phyloP scores from a whole-genome alignment of 37 sponge, comb jelly and placozoan species.

The Spongilla lacustris region DNA sequence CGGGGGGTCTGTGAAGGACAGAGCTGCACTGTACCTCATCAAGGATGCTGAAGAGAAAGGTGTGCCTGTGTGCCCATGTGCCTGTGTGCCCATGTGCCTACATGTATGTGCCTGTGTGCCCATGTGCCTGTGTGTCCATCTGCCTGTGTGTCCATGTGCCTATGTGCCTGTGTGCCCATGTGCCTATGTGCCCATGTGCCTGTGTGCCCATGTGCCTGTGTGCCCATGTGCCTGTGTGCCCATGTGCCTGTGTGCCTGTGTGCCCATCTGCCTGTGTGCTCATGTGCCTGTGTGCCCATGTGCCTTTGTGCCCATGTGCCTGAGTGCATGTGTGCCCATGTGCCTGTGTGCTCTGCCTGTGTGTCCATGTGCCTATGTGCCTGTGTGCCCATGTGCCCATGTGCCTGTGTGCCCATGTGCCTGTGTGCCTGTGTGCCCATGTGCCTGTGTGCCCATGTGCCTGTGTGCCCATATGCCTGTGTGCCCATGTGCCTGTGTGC shows the following conservation, averaged over 20 bases:
- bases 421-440: too few relatives aligned
- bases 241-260: background rate
- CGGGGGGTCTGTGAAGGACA: conserved; percentile 90
- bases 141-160: background rate
- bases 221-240: background rate
- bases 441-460: too few relatives aligned
- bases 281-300: too few relatives aligned
- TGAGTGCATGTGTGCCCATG: background rate
- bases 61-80: background rate
- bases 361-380: background rate
- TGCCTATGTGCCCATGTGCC: background rate
- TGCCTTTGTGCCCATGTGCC: too few relatives aligned
- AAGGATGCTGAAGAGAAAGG: conserved; percentile 85
- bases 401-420: too few relatives aligned
- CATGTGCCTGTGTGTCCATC: background rate
- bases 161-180: background rate
- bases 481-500: background rate
- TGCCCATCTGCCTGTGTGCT: too few relatives aligned
- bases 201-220: background rate
- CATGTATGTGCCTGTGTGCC: background rate
- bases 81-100: background rate
- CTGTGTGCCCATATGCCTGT: background rate
- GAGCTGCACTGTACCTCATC: conserved; percentile 88
- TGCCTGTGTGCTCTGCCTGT: background rate
- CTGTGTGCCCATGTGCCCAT: too few relatives aligned